A percentile compares a stretch with the other conserved stretches of the same genome.
These are phyloP conservation scores for Actinernus sp. DNA, from an alignment of 92 coral and sea anemone genomes.

Conservation along the genomic window DNA sequence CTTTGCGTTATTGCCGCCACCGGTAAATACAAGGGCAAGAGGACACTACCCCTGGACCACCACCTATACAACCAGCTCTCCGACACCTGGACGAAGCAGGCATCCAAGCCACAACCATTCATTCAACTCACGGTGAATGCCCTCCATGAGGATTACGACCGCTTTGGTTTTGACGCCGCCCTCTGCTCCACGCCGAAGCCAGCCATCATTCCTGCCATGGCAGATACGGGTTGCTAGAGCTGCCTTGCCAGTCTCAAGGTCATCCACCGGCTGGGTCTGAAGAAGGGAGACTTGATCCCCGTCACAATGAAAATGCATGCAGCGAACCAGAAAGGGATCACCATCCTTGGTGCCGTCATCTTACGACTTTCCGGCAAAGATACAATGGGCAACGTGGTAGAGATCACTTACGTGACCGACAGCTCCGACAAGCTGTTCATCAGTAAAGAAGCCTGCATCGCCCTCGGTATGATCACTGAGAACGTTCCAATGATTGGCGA, in stretches of 20 bases:
- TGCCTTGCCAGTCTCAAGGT: too few relatives aligned
- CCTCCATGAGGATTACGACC: conserved; percentile 53
- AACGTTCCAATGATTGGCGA: too few relatives aligned
- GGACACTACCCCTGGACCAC: conserved; percentile 46
- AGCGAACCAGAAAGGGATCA: too few relatives aligned
- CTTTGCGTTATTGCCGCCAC: conserved; percentile 37
- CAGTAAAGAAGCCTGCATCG: too few relatives aligned
- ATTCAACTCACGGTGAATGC: conserved; percentile 31
- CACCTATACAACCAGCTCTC: too few relatives aligned
- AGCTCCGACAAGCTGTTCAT: conserved; percentile 58
- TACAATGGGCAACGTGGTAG: conserved; percentile 33
- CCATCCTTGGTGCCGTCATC: conserved; percentile 62
- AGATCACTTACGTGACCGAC: too few relatives aligned
- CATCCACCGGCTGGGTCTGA: too few relatives aligned
- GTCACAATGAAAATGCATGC: too few relatives aligned
- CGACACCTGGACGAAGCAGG: too few relatives aligned
- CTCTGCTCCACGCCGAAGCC: conserved; percentile 14
- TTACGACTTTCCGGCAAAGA: conserved; percentile 59
- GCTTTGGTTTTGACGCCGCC: conserved; percentile 39
- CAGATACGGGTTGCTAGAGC: conserved; percentile 72
- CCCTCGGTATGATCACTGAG: too few relatives aligned
- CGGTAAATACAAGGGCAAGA: conserved; percentile 3
- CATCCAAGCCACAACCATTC: too few relatives aligned
- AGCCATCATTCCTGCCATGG: conserved; percentile 74
- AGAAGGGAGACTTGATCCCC: too few relatives aligned